Evolutionary conservation across 2,113 vertebrate species (phyloP), one percentile per base, ranked within the genome.

Genomic region (Hystrix cristata): DNA sequence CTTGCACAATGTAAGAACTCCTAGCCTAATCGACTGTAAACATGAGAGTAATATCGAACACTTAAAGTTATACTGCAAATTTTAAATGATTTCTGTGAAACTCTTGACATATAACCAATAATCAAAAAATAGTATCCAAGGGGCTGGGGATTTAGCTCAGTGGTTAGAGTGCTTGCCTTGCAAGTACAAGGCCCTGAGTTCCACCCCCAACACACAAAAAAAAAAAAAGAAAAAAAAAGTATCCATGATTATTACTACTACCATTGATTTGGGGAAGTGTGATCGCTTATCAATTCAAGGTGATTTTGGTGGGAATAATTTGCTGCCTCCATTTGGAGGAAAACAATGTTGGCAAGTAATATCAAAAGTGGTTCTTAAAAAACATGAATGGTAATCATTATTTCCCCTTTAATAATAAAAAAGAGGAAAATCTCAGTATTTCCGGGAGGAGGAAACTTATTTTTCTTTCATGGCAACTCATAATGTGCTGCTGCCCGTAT

Each of bases 401-500:
- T 94, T 97, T 94, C 16, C 38, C 7, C 43, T 86, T 95, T 94
- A 90, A 60, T 67, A 87, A 46, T 34, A 97, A 34, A 64, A 71
- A 21, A 91, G 31, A 19, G 53, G 94, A 10, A 64, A 69, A 60
- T 91, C 18, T 86, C 57, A 88, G 23, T 91, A 89, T 96, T 96
- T 96, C 34, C 57, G 95, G 57, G 51, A 96, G 60, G 38, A 92
- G 16, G 51, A 96, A 94, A 79, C 13, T 6, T 34, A 72, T 95
- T 92, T 96, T 96, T 91, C 59, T 87, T 16, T 95, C 71, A 88
- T 51, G 74, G 10, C 46, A 84, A 64, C 82, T 94, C 31, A 57
- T 78, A 96, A 64, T 67, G 9, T 90, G 46, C 23, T 83, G 18
- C 53, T 95, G 76, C 46, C 60, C 59, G 65, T 72, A 82, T 86